Evolutionary conservation across 2,113 vertebrate species (phyloP), one percentile per base, ranked within the genome.

Genomic region (Lycocorax pyrrhopterus): DNA sequence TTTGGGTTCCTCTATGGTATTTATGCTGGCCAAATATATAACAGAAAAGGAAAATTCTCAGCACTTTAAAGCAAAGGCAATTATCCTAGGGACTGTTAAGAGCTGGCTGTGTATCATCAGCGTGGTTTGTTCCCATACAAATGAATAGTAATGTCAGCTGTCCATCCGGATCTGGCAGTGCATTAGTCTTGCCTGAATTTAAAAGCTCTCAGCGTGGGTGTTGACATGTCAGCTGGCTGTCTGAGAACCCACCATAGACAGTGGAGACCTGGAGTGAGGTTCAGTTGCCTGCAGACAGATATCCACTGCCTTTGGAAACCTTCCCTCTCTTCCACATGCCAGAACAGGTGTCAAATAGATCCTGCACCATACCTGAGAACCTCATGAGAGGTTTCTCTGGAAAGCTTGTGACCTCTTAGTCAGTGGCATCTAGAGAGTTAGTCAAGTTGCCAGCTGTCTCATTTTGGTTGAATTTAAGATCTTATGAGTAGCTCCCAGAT

Each of bases 11-110:
- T 93, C 74, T 62, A 58, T 41, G 89, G 27, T 86, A 84, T 92
- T 97, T 95, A 94, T 95, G 78, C 90, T 94, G 89, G 93, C 86
- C 91, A 96, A 94, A 93, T 94, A 88, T 43, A 93, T 81, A 96
- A 94, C 51, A 89, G 60, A 78, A 93, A 69, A 93, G 77, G 78
- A 94, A 94, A 97, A 93, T 96, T 97, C 84, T 84, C 73, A 77
- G 58, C 23, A 63, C 84, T 95, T 97, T 93, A 71, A 95, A 96
- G 84, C 35, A 71, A 87, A 91, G 67, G 69, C 73, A 92, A 67
- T 80, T 93, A 84, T 86, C 64, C 52, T 41, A 84, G 79, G 47
- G 81, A 81, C 75, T 77, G 52, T 68, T 96, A 92, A 96, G 92
- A 85, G 55, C 49, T 93, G 82, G 63, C 77, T 91, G 91, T 93